Conservation (phyloP, 2,797 vertebrate genomes). For the Myiotriccus ornatus region DNA sequence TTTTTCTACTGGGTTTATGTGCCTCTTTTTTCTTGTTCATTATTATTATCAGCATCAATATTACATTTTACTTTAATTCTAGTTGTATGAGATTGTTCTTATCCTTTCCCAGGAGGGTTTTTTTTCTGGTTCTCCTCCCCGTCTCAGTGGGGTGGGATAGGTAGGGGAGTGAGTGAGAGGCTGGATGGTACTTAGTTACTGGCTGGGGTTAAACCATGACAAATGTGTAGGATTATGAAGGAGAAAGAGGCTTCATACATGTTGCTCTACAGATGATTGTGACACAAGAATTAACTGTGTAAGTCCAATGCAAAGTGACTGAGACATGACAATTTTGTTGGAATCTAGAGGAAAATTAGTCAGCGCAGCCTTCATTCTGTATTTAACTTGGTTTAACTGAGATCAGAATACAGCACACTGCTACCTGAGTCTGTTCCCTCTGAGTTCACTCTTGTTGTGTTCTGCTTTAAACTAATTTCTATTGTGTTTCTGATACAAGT, state of each 20-base stretch:
- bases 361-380: background rate
- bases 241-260: background rate
- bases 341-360: background rate
- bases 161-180: background rate
- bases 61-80: background rate
- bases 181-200: background rate
- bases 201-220: background rate
- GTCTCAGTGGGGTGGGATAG: background rate
- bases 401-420: background rate
- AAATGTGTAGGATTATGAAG: background rate
- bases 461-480: background rate
- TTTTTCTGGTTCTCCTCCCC: background rate
- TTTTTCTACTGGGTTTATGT: background rate
- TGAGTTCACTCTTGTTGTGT: background rate
- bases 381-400: background rate
- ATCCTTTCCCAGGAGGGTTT: background rate
- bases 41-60: background rate
- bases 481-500: background rate
- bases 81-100: background rate
- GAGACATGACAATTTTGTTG: background rate
- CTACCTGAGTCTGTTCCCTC: background rate
- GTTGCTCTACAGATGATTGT: fast-evolving
- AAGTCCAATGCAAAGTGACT: no score
- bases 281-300: background rate
- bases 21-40: background rate